phyloP scores from a whole-genome alignment of 2,113 vertebrate species.

The Parotia lawesii region DNA sequence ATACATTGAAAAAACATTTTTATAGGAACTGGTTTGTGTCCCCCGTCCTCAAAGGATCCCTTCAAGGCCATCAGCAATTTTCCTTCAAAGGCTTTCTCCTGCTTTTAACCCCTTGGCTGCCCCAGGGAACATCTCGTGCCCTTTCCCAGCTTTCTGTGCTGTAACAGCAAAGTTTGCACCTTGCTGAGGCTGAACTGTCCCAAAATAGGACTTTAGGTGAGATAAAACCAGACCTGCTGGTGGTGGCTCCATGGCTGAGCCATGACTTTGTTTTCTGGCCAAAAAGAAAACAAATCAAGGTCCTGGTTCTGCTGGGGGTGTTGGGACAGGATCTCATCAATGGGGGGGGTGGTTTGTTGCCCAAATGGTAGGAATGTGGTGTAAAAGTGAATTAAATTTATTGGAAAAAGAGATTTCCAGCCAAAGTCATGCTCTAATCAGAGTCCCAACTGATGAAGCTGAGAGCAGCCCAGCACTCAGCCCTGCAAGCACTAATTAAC shows the following conservation, averaged over 20 bases:
- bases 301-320: not conserved
- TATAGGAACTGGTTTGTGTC: not conserved
- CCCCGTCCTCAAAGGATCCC: not conserved
- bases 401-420: not conserved
- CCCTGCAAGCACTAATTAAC: not conserved
- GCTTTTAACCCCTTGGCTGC: not conserved
- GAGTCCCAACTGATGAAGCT: not conserved
- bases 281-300: not conserved
- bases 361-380: not conserved
- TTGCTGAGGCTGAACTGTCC: not conserved
- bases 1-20: not conserved
- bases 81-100: not conserved
- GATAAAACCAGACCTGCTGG: not conserved
- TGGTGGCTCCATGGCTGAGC: not conserved
- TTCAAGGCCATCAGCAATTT: not conserved
- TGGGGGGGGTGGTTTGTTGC: rapidly evolving
- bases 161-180: not conserved
- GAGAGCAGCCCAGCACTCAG: not conserved
- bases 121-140: rapidly evolving
- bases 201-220: not conserved
- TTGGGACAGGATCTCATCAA: not conserved
- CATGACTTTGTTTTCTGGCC: not conserved
- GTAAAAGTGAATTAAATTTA: not conserved
- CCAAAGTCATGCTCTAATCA: not conserved
- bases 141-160: not conserved